Evolutionary conservation across 2,113 vertebrate genomes (phyloP), one percentile per base, ranked within the genome.

Genomic region (Lasiurus borealis): DNA sequence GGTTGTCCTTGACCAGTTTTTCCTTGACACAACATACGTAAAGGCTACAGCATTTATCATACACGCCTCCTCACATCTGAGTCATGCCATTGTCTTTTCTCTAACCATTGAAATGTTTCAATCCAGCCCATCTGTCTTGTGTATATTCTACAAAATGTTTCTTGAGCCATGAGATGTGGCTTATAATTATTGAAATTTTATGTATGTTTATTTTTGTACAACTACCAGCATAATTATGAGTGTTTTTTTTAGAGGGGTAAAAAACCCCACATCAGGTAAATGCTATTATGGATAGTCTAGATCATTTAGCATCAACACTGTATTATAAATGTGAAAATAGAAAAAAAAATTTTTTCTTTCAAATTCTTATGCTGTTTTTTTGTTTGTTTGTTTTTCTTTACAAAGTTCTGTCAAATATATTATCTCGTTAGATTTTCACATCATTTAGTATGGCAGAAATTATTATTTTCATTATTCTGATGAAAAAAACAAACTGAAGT

Each of bases 1-100:
- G 64, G 52, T 95, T 96, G 93, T 85, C 88, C 95, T 98, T 97
- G 97, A 92, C 88, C 21, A 92, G 86, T 75, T 97, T 97, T 92
- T 89, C 82, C 50, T 97, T 90, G 64, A 91, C 66, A 85, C 66
- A 88, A 13, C 44, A 34, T 36, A 40, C 36, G 93, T 96, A 94
- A 97, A 94, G 83, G 91, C 69, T 14, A 21, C 10, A 0, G 40
- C 1, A 16, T 85, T 94, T 69, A 69, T 71, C 54, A 71, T 23
- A 6, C 29, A 72, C 2, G 0, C 72, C 84, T 93, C 68, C 62
- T 88, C 18, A 85, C 66, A 62, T 16, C 2, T 95, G 90, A 92
- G 50, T 96, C 95, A 93, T 27, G 6, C 29, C 66, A 31, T 46
- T 88, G n/a, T 92, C 69, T 80, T 93, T 69, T 69, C 76, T 93